Conservation (phyloP, 2,797 vertebrate species). For the Pangasius sanitwongsei region DNA sequence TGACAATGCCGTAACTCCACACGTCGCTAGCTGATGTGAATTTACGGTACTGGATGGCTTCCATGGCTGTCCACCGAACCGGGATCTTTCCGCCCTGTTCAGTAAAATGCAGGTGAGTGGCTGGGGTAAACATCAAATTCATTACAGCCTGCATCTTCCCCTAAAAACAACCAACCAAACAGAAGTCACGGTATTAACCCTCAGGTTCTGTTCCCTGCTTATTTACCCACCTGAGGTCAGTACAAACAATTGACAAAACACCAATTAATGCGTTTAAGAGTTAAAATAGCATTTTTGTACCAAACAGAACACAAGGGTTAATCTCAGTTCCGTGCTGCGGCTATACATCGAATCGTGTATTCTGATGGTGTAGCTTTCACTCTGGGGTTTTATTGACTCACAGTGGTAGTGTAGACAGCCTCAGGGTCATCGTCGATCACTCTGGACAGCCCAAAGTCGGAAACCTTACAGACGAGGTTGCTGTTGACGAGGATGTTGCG, state of each 20-base stretch:
- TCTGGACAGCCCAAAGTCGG: slow-evolving; percentile 97
- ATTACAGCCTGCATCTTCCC: slow-evolving; percentile 65
- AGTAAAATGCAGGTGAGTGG: slow-evolving; percentile 68
- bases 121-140: slow-evolving; percentile 64
- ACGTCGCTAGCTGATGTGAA: slow-evolving; percentile 98
- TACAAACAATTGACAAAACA: neutral
- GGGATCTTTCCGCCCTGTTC: slow-evolving; percentile 95
- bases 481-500: slow-evolving; percentile 99
- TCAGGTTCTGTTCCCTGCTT: neutral
- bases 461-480: slow-evolving; percentile 99
- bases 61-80: slow-evolving; percentile 96
- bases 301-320: neutral
- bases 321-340: neutral
- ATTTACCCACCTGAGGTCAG: neutral
- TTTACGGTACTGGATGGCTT: slow-evolving; percentile 97
- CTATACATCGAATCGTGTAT: slow-evolving; percentile 58
- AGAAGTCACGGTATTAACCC: slow-evolving; percentile 39
- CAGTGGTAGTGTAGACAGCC: slow-evolving; percentile 97
- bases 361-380: slow-evolving; percentile 48
- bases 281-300: neutral
- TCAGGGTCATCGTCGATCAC: slow-evolving; percentile 98
- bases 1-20: slow-evolving; percentile 98
- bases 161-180: slow-evolving; percentile 61
- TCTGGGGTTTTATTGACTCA: slow-evolving; percentile 76
- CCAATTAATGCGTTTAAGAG: too few species aligned